Base-by-base conservation (phyloP, 2,113 vertebrate genomes). In the Agapornis roseicollis region DNA sequence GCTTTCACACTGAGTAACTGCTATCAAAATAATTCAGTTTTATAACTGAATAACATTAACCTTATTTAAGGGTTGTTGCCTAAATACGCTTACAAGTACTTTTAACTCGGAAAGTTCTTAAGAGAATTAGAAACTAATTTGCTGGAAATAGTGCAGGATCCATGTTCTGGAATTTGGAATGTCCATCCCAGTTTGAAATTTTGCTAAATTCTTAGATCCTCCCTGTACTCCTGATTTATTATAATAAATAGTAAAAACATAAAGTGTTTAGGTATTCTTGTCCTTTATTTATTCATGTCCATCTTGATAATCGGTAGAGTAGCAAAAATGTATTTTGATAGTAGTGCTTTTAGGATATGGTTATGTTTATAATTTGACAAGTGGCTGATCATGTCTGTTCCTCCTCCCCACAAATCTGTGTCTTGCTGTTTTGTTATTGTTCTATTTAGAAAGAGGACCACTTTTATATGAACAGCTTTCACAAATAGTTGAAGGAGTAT, bases 401-500 rank as follows among this genome's bases (percentile, higher is more conserved):
- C 46, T 63, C 4, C 6, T 10, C 2, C 29, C 17, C 3, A 4
- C 44, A 13, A 29, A n/a, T 68, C 35, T 56, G 17, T 37, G 11
- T 80, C 14, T 64, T 73, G 14, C 7, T 81, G 72, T 3, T 2
- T 84, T 68, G n/a, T 17, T 66, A 1, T 14, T 88, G 17, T 72
- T 50, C 13, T 17, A 23, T 71, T 44, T 91, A 99, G 99, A 98
- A 88, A 97, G 96, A 77, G 98, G 96, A 76, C 96, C 95, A 42
- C 80, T 94, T 1, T 66, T 88, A 5, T 97, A 98, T 88, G 96
- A 97, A 17, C 98, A 98, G 55, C 97, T 99, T 88, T 97, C 97
- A 7, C 82, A 93, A 2, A 97, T 88, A 4, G 97, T 99, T 64
- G 98, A 96, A 90, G 97, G 98, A 74, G 96, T 96, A n/a, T 98